phyloP scores from a whole-genome alignment of 2,797 vertebrate species.

The Argyrosomus regius region DNA sequence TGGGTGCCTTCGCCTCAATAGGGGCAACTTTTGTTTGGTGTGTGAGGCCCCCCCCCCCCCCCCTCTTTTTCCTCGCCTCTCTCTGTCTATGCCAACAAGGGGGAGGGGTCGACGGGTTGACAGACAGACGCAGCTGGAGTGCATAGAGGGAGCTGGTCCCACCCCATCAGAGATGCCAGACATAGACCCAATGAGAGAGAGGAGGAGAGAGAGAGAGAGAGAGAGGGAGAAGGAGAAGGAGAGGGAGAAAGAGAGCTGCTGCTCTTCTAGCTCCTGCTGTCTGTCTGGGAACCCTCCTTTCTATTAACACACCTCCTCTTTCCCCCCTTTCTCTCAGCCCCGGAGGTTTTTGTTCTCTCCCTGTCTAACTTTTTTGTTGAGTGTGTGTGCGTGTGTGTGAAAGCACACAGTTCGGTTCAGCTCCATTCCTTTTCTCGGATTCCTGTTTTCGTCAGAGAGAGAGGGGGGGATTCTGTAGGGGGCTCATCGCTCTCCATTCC shows the following conservation, averaged over 20 bases:
- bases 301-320: slow-evolving; percentile 59
- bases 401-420: slow-evolving; percentile 30
- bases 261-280: slow-evolving; percentile 63
- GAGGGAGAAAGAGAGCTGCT: slow-evolving; percentile 44
- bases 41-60: slow-evolving; percentile 53
- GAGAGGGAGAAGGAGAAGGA: slow-evolving; percentile 17
- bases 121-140: slow-evolving; percentile 81
- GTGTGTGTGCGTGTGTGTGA: slow-evolving; percentile 25
- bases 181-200: slow-evolving; percentile 62
- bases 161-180: slow-evolving; percentile 71
- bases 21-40: slow-evolving; percentile 79
- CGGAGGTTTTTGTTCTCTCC: slow-evolving; percentile 70
- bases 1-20: slow-evolving; percentile 72
- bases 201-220: background rate
- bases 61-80: slow-evolving; percentile 44
- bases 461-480: slow-evolving; percentile 8
- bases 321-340: slow-evolving; percentile 50
- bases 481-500: slow-evolving; percentile 34
- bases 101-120: slow-evolving; percentile 73
- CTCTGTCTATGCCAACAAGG: slow-evolving; percentile 73
- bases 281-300: slow-evolving; percentile 72
- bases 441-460: slow-evolving; percentile 29
- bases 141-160: slow-evolving; percentile 73
- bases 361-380: slow-evolving; percentile 67
- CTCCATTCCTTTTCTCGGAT: slow-evolving; percentile 17